Evolutionary conservation across 2,888 invertebrate genomes (phyloP).

Genomic region (Lumbricus terrestris): DNA sequence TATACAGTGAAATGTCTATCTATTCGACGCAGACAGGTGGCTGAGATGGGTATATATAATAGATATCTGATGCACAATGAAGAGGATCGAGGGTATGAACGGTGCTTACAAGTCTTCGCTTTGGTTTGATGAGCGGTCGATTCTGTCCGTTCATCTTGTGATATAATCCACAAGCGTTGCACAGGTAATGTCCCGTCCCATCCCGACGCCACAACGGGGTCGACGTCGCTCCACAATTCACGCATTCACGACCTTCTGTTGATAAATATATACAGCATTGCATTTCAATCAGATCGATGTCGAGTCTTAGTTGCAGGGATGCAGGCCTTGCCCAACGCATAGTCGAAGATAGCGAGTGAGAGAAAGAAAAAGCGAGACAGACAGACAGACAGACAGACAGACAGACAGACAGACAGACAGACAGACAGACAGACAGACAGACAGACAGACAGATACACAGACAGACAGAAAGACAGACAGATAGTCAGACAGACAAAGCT

Average conservation of each 20-base stretch:
- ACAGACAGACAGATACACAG: no score
- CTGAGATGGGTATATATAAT: no score
- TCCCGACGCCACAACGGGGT: conserved; percentile 96
- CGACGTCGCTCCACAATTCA: conserved; percentile 94
- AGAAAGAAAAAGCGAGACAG: not conserved
- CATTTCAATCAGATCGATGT: not conserved
- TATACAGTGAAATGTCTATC: not conserved
- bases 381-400: not conserved
- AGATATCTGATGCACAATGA: no score
- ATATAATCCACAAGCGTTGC: conserved; percentile 97
- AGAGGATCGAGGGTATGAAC: no score
- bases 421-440: not conserved
- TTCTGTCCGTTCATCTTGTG: conserved; percentile 99
- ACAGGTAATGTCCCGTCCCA: conserved; percentile 94
- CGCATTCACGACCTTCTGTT: conserved; percentile 89
- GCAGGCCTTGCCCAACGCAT: not conserved
- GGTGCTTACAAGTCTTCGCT: conserved; percentile 88
- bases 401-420: not conserved
- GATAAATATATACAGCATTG: no score
- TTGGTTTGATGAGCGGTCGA: conserved; percentile 94
- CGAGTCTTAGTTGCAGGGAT: not conserved
- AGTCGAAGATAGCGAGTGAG: not conserved
- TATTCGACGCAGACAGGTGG: no score
- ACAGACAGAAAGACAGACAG: not conserved
- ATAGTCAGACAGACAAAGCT: not conserved